Evolutionary conservation across 2,888 invertebrate species (phyloP), one percentile per base, ranked within the genome.

Genomic region (Mongoloraphidia duomilia): DNA sequence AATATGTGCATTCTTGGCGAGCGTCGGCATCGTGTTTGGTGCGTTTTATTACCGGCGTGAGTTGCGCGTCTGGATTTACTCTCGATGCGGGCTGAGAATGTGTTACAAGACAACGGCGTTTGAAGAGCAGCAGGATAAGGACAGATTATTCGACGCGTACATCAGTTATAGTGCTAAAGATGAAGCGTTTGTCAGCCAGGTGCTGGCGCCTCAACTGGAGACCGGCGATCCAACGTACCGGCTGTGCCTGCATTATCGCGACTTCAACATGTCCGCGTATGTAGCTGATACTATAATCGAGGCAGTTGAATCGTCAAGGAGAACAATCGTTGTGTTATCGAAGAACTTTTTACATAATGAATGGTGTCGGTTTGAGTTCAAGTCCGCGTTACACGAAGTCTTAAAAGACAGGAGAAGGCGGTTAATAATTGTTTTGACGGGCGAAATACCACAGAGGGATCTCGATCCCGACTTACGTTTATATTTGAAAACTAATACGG

Each of bases 281-380:
- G 85, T 94, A 13, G 85, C 89, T 11, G 94, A 95, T 65, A 92
- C 93, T 44, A 87, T 96, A 50, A 83, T 90, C 58, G 88, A 90
- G 65, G 92, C 93, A 2, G 90, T 93, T 17, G 91, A 93, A 65
- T 84, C 87, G 47, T 90, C 92, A 44, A 82, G 89, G 58, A 77
- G 92, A 59, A 90, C 92, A 40, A 84, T 96, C 52, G 77, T 95
- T 57, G 85, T 95, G 52, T 69, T 96, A 51, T 92, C 93, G 13
- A 87, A 88, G 67, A 89, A 90, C 71, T 96, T 95, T 70, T 76
- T 95, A 54, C 85, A 89, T 70, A 90, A 90, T 68, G 94, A 95
- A 71, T 96, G 95, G 95, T 84, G 87, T 60, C 79, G 88, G 57
- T 89, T 92, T 66, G 95, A 96, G 70, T 93, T 95, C 68, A 91